These are phyloP conservation scores for Uloborus plumipes DNA, from an alignment of 2,888 invertebrate genomes.

Conservation along the genomic window DNA sequence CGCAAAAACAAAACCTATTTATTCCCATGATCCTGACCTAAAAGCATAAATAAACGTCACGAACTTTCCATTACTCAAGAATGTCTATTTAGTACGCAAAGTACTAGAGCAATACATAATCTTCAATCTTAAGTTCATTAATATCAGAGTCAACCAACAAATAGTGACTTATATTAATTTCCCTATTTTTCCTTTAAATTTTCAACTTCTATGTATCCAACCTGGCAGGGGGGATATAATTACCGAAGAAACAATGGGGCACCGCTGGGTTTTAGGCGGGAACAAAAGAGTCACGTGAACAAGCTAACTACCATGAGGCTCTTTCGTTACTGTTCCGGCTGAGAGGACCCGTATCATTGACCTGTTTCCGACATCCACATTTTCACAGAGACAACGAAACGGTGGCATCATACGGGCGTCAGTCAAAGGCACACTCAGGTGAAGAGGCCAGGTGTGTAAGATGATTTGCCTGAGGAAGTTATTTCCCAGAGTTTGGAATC, in stretches of 20 bases:
- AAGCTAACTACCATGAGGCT: slow-evolving; percentile 16
- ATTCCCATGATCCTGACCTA: no score
- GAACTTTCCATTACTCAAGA: no score
- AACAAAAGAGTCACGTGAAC: slow-evolving; percentile 7
- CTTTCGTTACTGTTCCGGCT: slow-evolving; percentile 59
- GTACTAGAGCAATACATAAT: no score
- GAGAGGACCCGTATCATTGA: slow-evolving; percentile 49
- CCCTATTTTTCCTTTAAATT: no score
- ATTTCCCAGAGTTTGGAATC: no score
- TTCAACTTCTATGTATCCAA: not conserved
- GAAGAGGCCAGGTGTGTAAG: not conserved
- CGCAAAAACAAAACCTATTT: no score
- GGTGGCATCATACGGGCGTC: slow-evolving; percentile 2
- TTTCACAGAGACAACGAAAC: not conserved
- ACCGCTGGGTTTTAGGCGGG: not conserved
- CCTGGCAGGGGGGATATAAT: not conserved
- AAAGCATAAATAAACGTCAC: no score
- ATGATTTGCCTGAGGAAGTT: no score
- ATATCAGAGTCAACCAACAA: no score
- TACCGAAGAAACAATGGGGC: not conserved
- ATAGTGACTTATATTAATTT: no score
- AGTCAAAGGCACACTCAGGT: not conserved
- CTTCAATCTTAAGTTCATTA: no score
- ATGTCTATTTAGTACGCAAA: no score
- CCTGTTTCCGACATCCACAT: slow-evolving; percentile 20